These are phyloP conservation scores for Sphenopsis melanotis DNA, from an alignment of 2,797 vertebrate species.

Conservation along the genomic window DNA sequence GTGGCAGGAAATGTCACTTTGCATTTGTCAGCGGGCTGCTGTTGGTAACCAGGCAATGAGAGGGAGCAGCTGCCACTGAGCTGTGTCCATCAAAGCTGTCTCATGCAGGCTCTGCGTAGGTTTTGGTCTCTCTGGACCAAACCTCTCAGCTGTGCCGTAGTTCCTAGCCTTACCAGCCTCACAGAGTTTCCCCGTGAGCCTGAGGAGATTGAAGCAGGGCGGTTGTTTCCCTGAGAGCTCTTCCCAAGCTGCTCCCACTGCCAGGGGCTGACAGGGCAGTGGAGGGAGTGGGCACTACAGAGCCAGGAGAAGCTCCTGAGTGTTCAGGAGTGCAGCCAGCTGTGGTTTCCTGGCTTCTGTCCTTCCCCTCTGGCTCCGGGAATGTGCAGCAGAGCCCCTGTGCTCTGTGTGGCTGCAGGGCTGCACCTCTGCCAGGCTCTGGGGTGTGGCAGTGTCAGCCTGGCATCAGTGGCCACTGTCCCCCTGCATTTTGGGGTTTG, in stretches of 20 bases:
- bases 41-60: not conserved
- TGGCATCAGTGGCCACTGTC: no score
- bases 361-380: not conserved
- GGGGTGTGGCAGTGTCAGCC: not conserved
- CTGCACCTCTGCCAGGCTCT: not conserved
- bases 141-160: not conserved
- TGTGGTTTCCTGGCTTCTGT: not conserved
- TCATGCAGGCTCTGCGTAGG: fast-evolving
- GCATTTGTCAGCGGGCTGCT: not conserved
- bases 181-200: fast-evolving
- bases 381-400: not conserved
- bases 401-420: not conserved
- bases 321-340: not conserved
- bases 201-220: not conserved
- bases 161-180: not conserved
- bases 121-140: not conserved
- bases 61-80: not conserved
- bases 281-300: fast-evolving
- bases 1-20: not conserved
- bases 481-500: not conserved
- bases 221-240: not conserved
- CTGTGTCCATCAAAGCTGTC: not conserved
- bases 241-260: no score
- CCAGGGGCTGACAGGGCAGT: not conserved
- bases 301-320: not conserved